phyloP scores from a whole-genome alignment of 2,797 vertebrate species.

The Rhabdophis nuchalis region DNA sequence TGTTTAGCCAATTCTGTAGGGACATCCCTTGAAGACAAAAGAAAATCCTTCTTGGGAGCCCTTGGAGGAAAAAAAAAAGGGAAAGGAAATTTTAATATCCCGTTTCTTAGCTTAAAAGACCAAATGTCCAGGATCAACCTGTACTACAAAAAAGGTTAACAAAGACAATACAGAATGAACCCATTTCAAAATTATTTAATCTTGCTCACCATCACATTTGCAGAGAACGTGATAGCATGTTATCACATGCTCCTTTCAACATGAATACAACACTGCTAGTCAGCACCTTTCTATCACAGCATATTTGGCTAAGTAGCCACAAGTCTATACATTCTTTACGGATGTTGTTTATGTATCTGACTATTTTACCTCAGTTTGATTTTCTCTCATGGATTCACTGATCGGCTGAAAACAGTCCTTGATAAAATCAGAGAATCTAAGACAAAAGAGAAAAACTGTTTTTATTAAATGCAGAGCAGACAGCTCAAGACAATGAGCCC shows the following conservation, averaged over 20 bases:
- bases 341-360: neutral
- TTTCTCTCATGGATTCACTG: neutral
- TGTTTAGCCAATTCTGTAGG: conserved; percentile 52
- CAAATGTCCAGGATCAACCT: neutral
- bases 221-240: neutral
- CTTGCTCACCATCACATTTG: neutral
- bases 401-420: neutral
- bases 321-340: neutral
- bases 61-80: neutral
- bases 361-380: neutral
- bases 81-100: neutral
- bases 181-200: neutral
- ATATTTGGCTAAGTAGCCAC: neutral
- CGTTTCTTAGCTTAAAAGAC: neutral
- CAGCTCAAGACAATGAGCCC: neutral
- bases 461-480: neutral
- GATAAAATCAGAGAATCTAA: neutral
- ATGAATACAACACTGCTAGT: neutral
- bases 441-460: neutral
- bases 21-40: conserved; percentile 51
- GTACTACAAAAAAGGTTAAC: neutral
- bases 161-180: neutral
- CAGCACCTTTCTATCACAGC: neutral
- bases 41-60: conserved; percentile 1
- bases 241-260: neutral